These are phyloP conservation scores for Lamprologus sp. DNA, from an alignment of 2,113 vertebrate species.

Conservation along the genomic window DNA sequence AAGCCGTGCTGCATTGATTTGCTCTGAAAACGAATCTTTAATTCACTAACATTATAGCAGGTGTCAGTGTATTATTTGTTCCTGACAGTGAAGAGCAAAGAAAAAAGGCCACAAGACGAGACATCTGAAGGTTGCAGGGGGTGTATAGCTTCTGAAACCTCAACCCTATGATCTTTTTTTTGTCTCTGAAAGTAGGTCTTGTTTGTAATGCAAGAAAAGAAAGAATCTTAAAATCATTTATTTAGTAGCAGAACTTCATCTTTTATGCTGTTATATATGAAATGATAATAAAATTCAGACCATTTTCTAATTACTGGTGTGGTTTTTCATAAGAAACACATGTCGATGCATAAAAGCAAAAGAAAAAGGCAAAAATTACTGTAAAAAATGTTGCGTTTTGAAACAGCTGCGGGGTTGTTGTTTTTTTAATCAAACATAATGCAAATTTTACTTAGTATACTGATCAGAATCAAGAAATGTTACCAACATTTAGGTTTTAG, in stretches of 20 bases:
- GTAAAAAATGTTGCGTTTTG: fast-evolving
- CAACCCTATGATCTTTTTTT: background rate
- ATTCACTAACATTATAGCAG: background rate
- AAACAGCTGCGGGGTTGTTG: fast-evolving
- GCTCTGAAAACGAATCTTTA: background rate
- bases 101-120: background rate
- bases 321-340: background rate
- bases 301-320: background rate
- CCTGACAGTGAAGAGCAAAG: background rate
- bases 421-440: background rate
- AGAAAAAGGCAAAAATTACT: background rate
- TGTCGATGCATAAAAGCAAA: background rate
- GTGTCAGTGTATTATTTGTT: background rate
- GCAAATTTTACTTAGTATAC: background rate
- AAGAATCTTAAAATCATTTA: background rate
- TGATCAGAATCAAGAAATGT: background rate
- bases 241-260: background rate
- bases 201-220: background rate
- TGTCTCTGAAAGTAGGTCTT: conserved; percentile 12
- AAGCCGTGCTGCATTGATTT: background rate
- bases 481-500: background rate
- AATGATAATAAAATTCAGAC: background rate
- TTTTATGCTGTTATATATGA: background rate
- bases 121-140: background rate
- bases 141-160: background rate